Base-by-base conservation (phyloP, 2,888 invertebrate genomes). In the Stenurella melanura region DNA sequence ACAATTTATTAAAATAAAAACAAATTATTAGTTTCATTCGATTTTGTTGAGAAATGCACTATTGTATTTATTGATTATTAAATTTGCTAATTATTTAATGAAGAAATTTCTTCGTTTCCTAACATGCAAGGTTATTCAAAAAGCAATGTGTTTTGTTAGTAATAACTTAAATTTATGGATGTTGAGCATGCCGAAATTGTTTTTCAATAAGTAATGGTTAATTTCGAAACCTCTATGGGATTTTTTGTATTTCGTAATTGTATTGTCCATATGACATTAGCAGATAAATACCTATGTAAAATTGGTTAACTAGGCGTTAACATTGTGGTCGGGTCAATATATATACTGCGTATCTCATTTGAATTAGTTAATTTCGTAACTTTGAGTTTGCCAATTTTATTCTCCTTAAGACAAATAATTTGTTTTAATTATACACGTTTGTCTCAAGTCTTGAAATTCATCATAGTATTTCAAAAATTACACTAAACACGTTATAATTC, bases 261-360 rank as follows among this genome's bases (percentile, higher is more conserved):
- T 42, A 42, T 50, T 50, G n/a, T n/a, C 1, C n/a, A 50, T 50
- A 50, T 50, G 50, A 50, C 4, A 50, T 7, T 50, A 50, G n/a
- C n/a, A 50, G 50, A 50, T 15, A 50, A 50, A 50, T 50, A 50
- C n/a, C 50, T 50, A 50, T 50, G n/a, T n/a, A 50, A 50, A 50
- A 50, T 50, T 50, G 50, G n/a, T 50, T 50, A 7, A 50, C 42
- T 12, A n/a, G 50, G 50, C 50, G 50, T 50, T 50, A 50, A 50
- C 12, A 4, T 50, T 50, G 50, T 50, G 50, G 50, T 42, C 4
- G 9, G 42, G 42, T 50, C 50, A n/a, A 50, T 15, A 50, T 50
- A 50, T 5, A 50, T 5, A 50, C n/a, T 5, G 50, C 50, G n/a
- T 11, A 42, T 9, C 30, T 34, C 30, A 34, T 34, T 34, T 34